phyloP scores from a whole-genome alignment of 2,797 vertebrate genomes.

The Liasis olivaceus region DNA sequence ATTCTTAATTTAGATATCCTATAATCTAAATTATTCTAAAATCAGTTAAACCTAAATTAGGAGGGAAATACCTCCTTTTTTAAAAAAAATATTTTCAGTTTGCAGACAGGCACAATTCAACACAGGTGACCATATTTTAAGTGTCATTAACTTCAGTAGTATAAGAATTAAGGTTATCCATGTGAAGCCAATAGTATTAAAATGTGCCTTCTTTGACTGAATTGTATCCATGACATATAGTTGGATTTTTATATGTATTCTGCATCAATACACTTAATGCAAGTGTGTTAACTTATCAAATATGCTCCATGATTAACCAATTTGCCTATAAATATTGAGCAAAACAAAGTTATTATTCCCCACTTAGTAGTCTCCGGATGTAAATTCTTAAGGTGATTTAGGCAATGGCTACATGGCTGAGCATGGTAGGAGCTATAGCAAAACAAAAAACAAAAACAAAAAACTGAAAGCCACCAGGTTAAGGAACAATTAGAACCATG shows the following conservation, averaged over 20 bases:
- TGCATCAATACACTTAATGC: background rate
- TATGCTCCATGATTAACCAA: background rate
- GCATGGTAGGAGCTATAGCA: background rate
- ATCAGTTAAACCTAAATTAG: background rate
- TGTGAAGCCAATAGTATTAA: background rate
- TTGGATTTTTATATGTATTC: background rate
- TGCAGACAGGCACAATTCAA: background rate
- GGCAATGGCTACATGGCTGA: background rate
- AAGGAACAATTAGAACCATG: background rate
- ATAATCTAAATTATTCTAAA: background rate
- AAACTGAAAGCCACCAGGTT: background rate
- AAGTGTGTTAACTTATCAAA: background rate
- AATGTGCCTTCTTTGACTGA: background rate
- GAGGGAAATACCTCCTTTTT: background rate
- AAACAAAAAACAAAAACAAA: background rate
- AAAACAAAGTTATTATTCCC: background rate
- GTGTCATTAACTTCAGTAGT: background rate
- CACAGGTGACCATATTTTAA: background rate
- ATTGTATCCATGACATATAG: background rate
- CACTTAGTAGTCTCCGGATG: background rate
- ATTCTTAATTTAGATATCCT: background rate
- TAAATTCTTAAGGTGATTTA: background rate
- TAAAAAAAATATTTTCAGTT: background rate
- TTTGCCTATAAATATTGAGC: background rate
- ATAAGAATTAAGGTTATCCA: background rate